Evolutionary conservation across 2,113 vertebrate species (phyloP).

Genomic region (Neoarius graeffei): DNA sequence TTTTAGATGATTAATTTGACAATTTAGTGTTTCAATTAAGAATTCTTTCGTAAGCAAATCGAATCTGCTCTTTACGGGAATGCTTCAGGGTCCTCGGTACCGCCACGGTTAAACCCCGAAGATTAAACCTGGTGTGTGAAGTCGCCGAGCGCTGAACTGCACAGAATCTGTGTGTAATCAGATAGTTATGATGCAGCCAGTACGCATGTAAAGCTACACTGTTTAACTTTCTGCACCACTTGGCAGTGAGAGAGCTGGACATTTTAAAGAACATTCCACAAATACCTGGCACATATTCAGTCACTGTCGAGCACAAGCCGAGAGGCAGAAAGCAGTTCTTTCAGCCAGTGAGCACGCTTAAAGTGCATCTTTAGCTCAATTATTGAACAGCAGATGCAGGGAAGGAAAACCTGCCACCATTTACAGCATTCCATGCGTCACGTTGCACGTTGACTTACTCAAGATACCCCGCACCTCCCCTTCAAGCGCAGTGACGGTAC

Average conservation of each 20-base stretch:
- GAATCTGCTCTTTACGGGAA: background rate
- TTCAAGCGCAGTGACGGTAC: background rate
- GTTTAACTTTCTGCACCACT: slow-evolving; percentile 13
- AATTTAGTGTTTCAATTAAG: background rate
- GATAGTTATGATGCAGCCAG: background rate
- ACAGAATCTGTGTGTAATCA: background rate
- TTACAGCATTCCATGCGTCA: background rate
- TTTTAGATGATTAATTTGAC: background rate
- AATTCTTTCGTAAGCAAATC: background rate
- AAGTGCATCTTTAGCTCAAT: background rate
- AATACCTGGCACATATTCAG: slow-evolving; percentile 63
- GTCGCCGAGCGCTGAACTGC: background rate
- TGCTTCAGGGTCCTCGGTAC: background rate
- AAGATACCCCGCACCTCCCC: background rate
- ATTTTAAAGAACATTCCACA: slow-evolving; percentile 66
- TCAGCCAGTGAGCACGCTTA: slow-evolving; percentile 9
- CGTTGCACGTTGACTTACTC: too few relatives aligned
- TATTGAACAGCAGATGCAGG: background rate
- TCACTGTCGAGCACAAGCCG: background rate
- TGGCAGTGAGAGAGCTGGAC: slow-evolving; percentile 27
- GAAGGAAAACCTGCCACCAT: background rate
- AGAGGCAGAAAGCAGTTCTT: background rate
- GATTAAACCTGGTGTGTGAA: background rate
- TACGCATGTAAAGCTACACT: background rate
- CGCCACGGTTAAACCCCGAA: background rate